Conservation (phyloP, 2,113 vertebrate species). For the Lanius ludovicianus region DNA sequence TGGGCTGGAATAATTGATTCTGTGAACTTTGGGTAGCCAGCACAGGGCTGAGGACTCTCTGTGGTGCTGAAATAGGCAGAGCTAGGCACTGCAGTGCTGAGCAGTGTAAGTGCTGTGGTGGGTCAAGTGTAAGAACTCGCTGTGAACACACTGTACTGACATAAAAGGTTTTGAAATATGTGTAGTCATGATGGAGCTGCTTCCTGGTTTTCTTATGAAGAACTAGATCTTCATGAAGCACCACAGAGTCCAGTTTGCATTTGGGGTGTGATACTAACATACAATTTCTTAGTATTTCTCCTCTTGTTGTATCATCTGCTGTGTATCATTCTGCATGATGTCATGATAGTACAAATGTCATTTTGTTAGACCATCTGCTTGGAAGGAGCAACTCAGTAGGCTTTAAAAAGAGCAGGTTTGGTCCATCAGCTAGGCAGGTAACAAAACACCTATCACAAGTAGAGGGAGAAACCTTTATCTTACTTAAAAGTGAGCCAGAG, state of each 20-base stretch:
- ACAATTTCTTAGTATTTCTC: background rate
- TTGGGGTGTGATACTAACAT: background rate
- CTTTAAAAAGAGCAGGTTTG: background rate
- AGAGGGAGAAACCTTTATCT: background rate
- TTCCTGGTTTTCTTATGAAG: background rate
- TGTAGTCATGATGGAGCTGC: background rate
- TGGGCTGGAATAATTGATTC: background rate
- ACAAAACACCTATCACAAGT: background rate
- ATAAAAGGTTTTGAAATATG: background rate
- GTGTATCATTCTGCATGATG: background rate
- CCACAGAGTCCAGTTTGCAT: background rate
- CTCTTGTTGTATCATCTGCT: background rate
- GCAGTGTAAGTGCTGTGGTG: background rate
- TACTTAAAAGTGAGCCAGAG: background rate
- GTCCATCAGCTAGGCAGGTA: background rate
- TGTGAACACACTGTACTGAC: background rate
- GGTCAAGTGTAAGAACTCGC: background rate
- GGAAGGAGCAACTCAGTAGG: background rate
- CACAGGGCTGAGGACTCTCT: background rate
- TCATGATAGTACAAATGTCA: background rate
- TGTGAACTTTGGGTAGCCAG: background rate
- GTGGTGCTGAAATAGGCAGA: background rate
- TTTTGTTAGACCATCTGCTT: background rate
- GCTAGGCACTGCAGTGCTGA: background rate
- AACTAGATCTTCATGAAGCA: fast-evolving